Evolutionary conservation across 2,888 invertebrate genomes (phyloP).

Genomic region (Ochropacha duplaris): DNA sequence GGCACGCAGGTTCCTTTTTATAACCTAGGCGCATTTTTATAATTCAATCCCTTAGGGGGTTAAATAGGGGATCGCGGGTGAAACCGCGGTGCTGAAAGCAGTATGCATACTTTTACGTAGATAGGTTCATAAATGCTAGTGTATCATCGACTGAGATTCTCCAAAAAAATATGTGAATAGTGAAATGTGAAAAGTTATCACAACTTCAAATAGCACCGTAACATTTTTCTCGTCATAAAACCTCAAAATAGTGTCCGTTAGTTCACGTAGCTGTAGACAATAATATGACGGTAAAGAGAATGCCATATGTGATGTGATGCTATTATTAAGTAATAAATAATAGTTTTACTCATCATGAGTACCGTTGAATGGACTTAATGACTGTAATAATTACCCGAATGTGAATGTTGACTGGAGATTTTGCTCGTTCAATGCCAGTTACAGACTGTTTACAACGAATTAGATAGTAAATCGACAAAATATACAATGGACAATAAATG

Average conservation of each 20-base stretch:
- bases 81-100: too few species aligned
- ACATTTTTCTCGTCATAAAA: background rate
- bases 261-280: background rate
- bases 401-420: background rate
- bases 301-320: background rate
- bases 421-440: background rate
- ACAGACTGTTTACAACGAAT: background rate
- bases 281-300: background rate
- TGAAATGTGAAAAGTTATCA: too few species aligned
- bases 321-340: background rate
- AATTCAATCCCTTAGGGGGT: too few species aligned
- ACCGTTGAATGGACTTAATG: conserved; percentile 1
- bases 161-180: too few species aligned
- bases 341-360: background rate
- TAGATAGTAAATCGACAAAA: background rate
- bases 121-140: too few species aligned
- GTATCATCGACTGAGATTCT: too few species aligned
- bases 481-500: background rate
- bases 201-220: background rate
- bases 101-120: too few species aligned
- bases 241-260: background rate
- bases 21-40: too few species aligned
- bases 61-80: too few species aligned
- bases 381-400: conserved; percentile 1
- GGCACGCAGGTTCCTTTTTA: too few species aligned